These are phyloP conservation scores for Drosophila neotestacea DNA, from an alignment of 2,888 invertebrate species.

Conservation along the genomic window DNA sequence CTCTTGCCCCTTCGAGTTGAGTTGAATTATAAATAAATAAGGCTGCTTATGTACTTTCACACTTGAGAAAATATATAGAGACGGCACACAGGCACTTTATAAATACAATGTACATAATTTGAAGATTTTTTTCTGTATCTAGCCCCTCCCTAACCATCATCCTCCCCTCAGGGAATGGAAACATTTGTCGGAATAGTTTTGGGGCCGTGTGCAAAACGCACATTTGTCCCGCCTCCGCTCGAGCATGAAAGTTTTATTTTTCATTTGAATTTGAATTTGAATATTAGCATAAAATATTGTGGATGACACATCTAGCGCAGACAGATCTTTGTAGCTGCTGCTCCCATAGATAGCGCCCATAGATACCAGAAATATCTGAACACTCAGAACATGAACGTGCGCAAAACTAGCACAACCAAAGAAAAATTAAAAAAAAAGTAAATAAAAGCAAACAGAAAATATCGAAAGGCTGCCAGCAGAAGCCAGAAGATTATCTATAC, in stretches of 20 bases:
- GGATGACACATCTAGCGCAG: slow-evolving; percentile 79
- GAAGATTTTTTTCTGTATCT: slow-evolving; percentile 28
- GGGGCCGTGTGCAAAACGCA: slow-evolving; percentile 78
- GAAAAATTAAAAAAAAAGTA: slow-evolving; percentile 36
- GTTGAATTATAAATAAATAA: slow-evolving; percentile 75
- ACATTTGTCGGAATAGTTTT: slow-evolving; percentile 56
- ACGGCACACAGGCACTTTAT: slow-evolving; percentile 59
- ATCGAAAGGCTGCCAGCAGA: slow-evolving; percentile 65
- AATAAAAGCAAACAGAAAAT: slow-evolving; percentile 34
- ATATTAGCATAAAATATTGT: slow-evolving; percentile 80
- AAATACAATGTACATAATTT: slow-evolving; percentile 55
- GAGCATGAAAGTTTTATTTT: slow-evolving; percentile 74
- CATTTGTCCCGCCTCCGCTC: slow-evolving; percentile 78
- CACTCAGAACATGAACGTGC: slow-evolving; percentile 50
- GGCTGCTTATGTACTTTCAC: slow-evolving; percentile 61
- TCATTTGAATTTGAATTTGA: slow-evolving; percentile 57
- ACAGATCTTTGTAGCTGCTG: slow-evolving; percentile 32
- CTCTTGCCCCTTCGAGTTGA: slow-evolving; percentile 55
- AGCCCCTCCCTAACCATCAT: slow-evolving; percentile 19
- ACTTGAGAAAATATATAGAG: slow-evolving; percentile 23
- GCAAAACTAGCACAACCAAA: slow-evolving; percentile 58
- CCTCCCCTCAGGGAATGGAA: slow-evolving; percentile 14
- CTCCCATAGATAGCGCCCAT: slow-evolving; percentile 48
- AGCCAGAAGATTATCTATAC: slow-evolving; percentile 44
- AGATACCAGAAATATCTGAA: slow-evolving; percentile 44